These are phyloP conservation scores for Spatulosminthurus flaviceps DNA, from an alignment of 2,888 invertebrate genomes.

Conservation along the genomic window DNA sequence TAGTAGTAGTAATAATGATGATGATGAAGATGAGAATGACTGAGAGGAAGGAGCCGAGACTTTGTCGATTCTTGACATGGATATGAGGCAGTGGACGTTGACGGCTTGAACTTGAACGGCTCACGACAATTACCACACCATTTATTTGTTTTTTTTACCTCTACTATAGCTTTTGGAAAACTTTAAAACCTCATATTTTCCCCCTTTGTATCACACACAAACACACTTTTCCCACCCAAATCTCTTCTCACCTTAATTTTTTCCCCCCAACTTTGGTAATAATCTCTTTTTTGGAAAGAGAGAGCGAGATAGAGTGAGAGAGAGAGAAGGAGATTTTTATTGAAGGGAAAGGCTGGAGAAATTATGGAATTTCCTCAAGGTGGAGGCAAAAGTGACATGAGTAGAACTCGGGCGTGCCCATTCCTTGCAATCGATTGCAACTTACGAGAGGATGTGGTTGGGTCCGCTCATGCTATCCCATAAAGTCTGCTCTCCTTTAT, in stretches of 20 bases:
- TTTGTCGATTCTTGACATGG: background rate
- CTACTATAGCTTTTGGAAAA: too few species aligned
- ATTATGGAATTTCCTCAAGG: conserved; percentile 43
- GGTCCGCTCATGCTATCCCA: too few species aligned
- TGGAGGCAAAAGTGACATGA: conserved; percentile 57
- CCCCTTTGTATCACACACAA: too few species aligned
- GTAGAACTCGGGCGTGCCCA: conserved; percentile 63
- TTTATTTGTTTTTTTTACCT: too few species aligned
- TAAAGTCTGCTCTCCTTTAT: too few species aligned
- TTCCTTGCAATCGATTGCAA: conserved; percentile 63
- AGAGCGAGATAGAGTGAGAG: background rate
- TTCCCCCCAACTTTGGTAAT: too few species aligned
- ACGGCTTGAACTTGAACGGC: background rate
- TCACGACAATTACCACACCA: too few species aligned
- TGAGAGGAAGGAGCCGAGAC: background rate
- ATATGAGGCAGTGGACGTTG: background rate
- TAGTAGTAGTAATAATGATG: background rate
- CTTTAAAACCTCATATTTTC: too few species aligned
- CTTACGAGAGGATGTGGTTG: conserved; percentile 55
- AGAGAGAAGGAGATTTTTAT: background rate
- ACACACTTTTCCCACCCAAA: too few species aligned
- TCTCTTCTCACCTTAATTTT: too few species aligned
- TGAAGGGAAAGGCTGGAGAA: conserved; percentile 36
- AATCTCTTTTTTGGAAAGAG: too few species aligned
- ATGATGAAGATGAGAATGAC: conserved; percentile 20